Percentiles rank a stretch among this genome's conserved stretches.
phyloP scores from a whole-genome alignment of 2,797 vertebrate genomes.

The Pseudocheirus occidentalis region DNA sequence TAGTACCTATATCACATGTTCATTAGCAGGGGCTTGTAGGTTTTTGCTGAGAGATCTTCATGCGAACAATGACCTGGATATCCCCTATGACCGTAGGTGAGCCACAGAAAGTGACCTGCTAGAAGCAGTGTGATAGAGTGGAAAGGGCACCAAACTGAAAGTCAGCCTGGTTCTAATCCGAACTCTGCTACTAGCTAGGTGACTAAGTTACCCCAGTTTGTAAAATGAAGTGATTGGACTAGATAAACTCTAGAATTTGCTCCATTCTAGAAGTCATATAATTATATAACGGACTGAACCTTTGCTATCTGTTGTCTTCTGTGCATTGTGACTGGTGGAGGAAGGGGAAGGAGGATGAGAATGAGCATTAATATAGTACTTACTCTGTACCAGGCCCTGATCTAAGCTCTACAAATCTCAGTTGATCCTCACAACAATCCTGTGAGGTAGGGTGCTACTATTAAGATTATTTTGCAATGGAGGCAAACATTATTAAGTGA shows the following conservation, averaged over 20 bases:
- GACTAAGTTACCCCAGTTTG: not conserved
- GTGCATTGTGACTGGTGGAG: not conserved
- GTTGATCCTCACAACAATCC: not conserved
- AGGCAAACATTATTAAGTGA: not conserved
- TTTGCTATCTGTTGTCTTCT: conserved; percentile 17
- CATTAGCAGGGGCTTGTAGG: not conserved
- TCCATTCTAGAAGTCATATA: not conserved
- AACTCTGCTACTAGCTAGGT: not conserved
- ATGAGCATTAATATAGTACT: not conserved
- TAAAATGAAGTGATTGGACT: not conserved
- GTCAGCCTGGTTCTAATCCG: not conserved
- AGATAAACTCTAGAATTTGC: not conserved
- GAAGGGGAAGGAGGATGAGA: not conserved
- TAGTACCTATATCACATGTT: not conserved
- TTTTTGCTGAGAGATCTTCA: conserved; percentile 2
- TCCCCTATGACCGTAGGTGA: not conserved
- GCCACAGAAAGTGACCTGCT: conserved; percentile 26
- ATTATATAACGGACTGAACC: not conserved
- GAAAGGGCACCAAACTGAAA: conserved; percentile 12
- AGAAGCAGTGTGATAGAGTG: not conserved
- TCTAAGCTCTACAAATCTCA: not conserved
- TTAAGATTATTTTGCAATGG: not conserved
- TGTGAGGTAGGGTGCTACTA: not conserved
- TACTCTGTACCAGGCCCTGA: not conserved
- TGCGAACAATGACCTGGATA: not conserved